Base-by-base conservation (phyloP, 2,113 vertebrate species). In the Hyaena hyaena region DNA sequence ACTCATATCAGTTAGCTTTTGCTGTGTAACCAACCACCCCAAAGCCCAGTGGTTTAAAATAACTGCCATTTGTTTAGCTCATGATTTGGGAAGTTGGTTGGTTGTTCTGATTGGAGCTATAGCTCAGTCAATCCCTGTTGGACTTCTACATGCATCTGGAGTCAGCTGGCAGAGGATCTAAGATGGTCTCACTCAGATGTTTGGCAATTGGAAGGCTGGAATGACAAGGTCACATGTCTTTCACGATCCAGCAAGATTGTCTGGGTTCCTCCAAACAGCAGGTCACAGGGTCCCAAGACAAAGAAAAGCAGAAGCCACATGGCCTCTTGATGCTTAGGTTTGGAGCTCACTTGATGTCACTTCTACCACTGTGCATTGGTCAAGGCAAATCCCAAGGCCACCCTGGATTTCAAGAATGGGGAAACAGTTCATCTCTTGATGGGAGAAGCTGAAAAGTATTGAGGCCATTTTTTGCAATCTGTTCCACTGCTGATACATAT, bases 341-440 rank as follows among this genome's bases (percentile, higher is more conserved):
- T 97, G 53, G 77, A 87, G 87, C 11, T 94, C 35, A 80, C 39
- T 68, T 76, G 43, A 81, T 65, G 50, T 89, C 79, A 89, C 50
- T 55, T 83, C 12, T 26, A 24, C 48, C 33, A 39, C 35, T 69
- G 24, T 63, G 39, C 80, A 48, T 35, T 61, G 16, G 35, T 58
- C n/a, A 58, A 55, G 90, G 69, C 28, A 84, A 90, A 61, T 93
- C 53, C 83, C 33, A 80, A 85, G 66, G 17, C 19, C 55, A 86
- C 39, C 39, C 17, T 33, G 2, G 0, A 76, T 89, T 89, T 81
- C 48, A 76, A 87, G 68, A 28, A 35, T 39, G 24, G 6, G 6
- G 45, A 97, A 92, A 80, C 10, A 73, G 26, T 31, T 1, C 55
- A 93, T 39, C 43, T 96, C 65, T 53, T 82, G 81, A 84, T 79